phyloP scores from a whole-genome alignment of 1,140 invertebrate genomes.

The Zaprionus vittiger region DNA sequence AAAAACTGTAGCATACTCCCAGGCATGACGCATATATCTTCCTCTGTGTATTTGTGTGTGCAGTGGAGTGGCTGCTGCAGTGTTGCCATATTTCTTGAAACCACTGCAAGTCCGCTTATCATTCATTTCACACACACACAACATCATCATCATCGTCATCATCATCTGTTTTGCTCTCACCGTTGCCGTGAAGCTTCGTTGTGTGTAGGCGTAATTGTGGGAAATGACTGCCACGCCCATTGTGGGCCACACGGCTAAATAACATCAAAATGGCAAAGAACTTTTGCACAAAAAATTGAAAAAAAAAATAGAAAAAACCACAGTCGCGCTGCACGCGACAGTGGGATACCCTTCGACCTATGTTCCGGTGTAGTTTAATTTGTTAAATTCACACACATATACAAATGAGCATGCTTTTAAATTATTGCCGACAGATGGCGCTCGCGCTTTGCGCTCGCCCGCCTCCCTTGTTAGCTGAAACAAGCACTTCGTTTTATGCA shows the following conservation, averaged over 20 bases:
- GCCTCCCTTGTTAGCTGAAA: no score
- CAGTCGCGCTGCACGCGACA: no score
- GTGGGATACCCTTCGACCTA: no score
- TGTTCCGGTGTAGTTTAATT: no score
- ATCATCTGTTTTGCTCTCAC: constrained; percentile 19
- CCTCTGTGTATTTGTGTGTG: neutral
- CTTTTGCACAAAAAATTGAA: constrained; percentile 4
- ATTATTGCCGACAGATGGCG: no score
- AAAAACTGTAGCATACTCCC: constrained; percentile 65
- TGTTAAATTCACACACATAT: no score
- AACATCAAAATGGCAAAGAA: constrained; percentile 29
- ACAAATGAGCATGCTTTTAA: no score
- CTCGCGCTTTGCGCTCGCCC: no score
- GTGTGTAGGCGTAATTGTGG: constrained; percentile 77
- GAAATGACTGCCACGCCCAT: constrained; percentile 80
- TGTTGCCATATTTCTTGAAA: constrained; percentile 37
- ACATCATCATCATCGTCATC: constrained; percentile 16
- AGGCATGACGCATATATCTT: constrained; percentile 50
- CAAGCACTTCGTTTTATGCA: no score
- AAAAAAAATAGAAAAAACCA: no score
- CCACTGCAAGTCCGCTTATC: constrained; percentile 37
- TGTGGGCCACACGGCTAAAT: constrained; percentile 60
- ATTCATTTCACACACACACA: constrained; percentile 34
- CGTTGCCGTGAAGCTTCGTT: constrained; percentile 20
- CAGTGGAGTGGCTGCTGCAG: constrained; percentile 5